phyloP scores from a whole-genome alignment of 2,888 invertebrate species.

The Petrophora chlorosata region DNA sequence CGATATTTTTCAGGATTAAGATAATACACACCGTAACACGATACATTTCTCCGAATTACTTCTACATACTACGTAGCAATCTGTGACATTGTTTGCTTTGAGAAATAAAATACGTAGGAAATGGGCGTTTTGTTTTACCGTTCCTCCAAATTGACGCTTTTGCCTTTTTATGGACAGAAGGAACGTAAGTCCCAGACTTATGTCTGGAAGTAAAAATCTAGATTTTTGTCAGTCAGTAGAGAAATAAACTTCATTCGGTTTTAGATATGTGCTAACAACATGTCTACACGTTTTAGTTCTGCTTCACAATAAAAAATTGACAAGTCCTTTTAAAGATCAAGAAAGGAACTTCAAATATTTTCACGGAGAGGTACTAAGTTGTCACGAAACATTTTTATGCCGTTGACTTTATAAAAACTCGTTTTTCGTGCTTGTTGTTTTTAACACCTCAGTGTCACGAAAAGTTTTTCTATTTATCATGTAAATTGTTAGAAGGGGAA shows the following conservation, averaged over 20 bases:
- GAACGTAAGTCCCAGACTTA: constrained; percentile 7
- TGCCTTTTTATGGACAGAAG: constrained; percentile 1
- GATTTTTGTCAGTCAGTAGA: constrained; percentile 10
- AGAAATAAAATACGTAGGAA: constrained; percentile 17
- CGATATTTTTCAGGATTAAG: constrained; percentile 4
- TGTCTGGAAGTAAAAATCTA: constrained; percentile 4
- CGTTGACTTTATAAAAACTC: background rate
- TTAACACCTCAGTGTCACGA: constrained; percentile 6
- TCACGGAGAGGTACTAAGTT: no score
- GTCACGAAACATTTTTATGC: background rate
- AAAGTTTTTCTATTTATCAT: constrained; percentile 11
- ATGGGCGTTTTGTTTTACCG: constrained; percentile 10
- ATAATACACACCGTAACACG: constrained; percentile 11
- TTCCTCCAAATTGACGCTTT: constrained; percentile 11
- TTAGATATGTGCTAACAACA: background rate
- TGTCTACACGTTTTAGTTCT: no score
- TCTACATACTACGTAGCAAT: constrained; percentile 3
- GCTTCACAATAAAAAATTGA: no score
- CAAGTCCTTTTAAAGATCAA: no score
- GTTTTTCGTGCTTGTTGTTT: background rate
- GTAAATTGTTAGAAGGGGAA: constrained; percentile 7
- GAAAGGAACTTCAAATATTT: no score
- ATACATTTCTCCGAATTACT: constrained; percentile 15
- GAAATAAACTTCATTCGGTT: background rate
- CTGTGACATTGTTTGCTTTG: constrained; percentile 20